phyloP scores from a whole-genome alignment of 2,888 invertebrate species.

The Hypolimnas misippus region DNA sequence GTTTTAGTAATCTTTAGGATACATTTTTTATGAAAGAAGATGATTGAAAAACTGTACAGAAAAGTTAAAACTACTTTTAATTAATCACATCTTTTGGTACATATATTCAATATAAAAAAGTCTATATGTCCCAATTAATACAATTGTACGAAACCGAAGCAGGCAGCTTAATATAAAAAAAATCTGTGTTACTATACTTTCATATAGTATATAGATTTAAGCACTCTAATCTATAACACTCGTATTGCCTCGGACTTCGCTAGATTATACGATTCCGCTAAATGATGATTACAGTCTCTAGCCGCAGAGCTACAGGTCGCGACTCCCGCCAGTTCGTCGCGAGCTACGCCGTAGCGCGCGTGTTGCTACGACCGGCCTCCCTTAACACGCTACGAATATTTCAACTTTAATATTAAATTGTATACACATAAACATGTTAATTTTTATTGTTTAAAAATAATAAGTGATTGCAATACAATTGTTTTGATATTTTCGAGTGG shows the following conservation, averaged over 20 bases:
- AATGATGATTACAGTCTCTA: slow-evolving; percentile 23
- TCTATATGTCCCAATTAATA: too few relatives aligned
- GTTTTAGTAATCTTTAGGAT: too few relatives aligned
- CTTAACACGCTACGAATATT: slow-evolving; percentile 22
- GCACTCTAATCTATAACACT: neutral
- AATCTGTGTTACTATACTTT: too few relatives aligned
- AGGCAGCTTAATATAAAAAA: too few relatives aligned
- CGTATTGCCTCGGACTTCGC: neutral
- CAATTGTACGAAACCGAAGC: too few relatives aligned
- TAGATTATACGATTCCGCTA: neutral
- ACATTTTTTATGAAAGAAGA: too few relatives aligned
- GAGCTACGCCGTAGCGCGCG: slow-evolving; percentile 48
- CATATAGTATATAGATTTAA: neutral
- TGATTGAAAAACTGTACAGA: too few relatives aligned
- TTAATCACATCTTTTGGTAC: too few relatives aligned
- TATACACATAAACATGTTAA: neutral
- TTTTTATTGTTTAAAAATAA: neutral
- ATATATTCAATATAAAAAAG: too few relatives aligned
- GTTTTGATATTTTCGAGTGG: neutral
- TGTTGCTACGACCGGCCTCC: slow-evolving; percentile 38
- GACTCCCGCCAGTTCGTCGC: slow-evolving; percentile 43
- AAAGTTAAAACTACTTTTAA: too few relatives aligned
- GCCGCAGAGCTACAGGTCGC: slow-evolving; percentile 47
- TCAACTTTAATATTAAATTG: slow-evolving; percentile 17
- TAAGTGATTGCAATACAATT: neutral